Percentiles rank a stretch among this genome's conserved stretches.
Evolutionary conservation across 2,113 vertebrate genomes (phyloP).

Genomic region (Thalassarche chlororhynchos): DNA sequence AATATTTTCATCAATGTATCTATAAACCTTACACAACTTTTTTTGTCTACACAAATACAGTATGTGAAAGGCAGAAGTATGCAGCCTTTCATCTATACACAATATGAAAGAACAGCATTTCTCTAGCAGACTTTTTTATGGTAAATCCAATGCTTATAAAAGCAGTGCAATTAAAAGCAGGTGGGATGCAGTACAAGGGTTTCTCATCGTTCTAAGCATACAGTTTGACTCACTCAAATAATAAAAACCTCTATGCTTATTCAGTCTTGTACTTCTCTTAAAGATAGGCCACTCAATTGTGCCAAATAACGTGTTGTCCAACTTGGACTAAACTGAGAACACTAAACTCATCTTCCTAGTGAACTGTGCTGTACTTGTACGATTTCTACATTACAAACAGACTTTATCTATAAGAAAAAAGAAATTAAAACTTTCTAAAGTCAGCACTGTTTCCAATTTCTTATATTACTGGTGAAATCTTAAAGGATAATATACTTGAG

Average conservation of each 20-base stretch:
- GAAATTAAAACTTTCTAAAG: constrained; percentile 36
- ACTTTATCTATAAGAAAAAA: constrained; percentile 51
- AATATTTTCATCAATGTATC: background rate
- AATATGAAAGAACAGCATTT: constrained; percentile 23
- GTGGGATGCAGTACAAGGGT: background rate
- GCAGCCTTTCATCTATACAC: background rate
- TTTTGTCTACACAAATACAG: background rate
- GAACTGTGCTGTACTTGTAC: constrained; percentile 52
- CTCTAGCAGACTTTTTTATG: background rate
- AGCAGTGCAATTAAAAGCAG: constrained; percentile 32
- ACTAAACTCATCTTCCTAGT: constrained; percentile 67
- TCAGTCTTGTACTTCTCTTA: constrained; percentile 59
- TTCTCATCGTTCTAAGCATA: constrained; percentile 21
- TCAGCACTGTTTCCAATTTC: background rate
- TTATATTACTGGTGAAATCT: background rate
- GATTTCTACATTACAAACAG: constrained; percentile 27
- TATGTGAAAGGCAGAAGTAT: background rate
- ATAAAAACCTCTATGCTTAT: constrained; percentile 66
- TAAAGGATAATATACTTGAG: background rate
- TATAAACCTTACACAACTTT: background rate
- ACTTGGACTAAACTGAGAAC: constrained; percentile 55
- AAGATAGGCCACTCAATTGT: constrained; percentile 46
- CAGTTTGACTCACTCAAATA: constrained; percentile 48
- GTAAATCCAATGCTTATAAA: constrained; percentile 40
- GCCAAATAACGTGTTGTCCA: constrained; percentile 71